Base-by-base conservation (phyloP, 2,797 vertebrate genomes). In the Pseudomugil tenellus region DNA sequence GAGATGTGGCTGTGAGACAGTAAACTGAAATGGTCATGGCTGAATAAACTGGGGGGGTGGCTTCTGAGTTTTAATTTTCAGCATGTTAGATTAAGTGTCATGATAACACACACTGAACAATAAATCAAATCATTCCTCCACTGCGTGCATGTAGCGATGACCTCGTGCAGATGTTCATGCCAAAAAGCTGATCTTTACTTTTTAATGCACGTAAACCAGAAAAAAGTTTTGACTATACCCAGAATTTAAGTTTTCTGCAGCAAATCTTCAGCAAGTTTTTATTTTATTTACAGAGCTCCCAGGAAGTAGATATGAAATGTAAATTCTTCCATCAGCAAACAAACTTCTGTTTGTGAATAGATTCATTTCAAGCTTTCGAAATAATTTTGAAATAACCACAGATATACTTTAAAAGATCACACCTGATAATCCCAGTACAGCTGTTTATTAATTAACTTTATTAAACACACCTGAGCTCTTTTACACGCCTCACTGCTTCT, bases 391-490 rank as follows among this genome's bases (percentile, higher is more conserved):
- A 25, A 23, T 53, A 52, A 12, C 13, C 58, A 23, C 67, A 62
- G 66, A 66, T 73, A 6, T 43, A 3, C 41, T n/a, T 39, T 6
- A 39, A 74, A 28, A 34, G 11, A 5, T 49, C 63, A 46, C 19
- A 1, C 56, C 29, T 28, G 25, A 9, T 10, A 23, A 4, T 31
- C 28, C 21, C 25, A 23, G 9, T 54, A 39, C 35, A 7, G 32
- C 41, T 48, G 7, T 12, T 5, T 10, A 7, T 4, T 58, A 16
- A 74, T 76, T 64, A 37, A 26, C 34, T 28, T 37, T 0, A 79
- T 55, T 52, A 43, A n/a, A 63, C 0, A 23, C 66, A 77, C 70
- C 63, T 77, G 79, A 51, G 52, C 26, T 14, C 28, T 25, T 28
- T 28, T 14, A 26, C 8, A n/a, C 13, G 14, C 25, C 49, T 52